Evolutionary conservation across 37 sponge, comb jelly and placozoan species (phyloP).

Genomic region (Hexactinellida sp.): DNA sequence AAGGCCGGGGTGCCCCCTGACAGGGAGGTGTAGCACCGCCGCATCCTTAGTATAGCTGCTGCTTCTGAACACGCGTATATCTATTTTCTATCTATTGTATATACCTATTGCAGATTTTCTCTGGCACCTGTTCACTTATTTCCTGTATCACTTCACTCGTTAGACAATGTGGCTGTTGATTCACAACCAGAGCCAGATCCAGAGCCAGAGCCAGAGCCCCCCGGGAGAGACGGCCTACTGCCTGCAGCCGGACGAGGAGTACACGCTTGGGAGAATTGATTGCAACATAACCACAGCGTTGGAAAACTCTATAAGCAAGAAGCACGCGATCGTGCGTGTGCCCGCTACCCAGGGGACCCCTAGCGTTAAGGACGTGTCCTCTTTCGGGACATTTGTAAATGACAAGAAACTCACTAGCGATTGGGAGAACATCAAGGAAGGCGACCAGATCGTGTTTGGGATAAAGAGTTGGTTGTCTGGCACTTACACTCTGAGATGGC

Average conservation of each 20-base stretch:
- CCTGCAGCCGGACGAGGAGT: not conserved
- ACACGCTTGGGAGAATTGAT: not conserved
- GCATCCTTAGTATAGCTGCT: not conserved
- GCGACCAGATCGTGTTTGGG: not conserved
- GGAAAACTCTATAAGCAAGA: not conserved
- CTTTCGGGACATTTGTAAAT: not conserved
- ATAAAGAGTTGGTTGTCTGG: not conserved
- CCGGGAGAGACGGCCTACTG: not conserved
- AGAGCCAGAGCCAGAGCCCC: not conserved
- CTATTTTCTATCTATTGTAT: too few species aligned
- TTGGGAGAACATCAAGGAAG: not conserved
- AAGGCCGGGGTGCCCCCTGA: not conserved
- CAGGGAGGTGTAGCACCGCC: not conserved
- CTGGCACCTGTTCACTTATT: too few species aligned
- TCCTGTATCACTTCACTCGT: too few species aligned
- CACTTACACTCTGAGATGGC: not conserved
- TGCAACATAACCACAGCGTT: not conserved
- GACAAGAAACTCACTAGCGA: not conserved
- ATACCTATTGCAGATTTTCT: too few species aligned
- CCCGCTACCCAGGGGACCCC: not conserved
- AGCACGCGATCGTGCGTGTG: not conserved
- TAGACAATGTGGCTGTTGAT: not conserved
- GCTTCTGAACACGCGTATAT: not conserved
- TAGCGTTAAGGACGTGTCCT: not conserved
- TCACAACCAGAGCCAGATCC: not conserved